Evolutionary conservation across 2,113 vertebrate genomes (phyloP).

Genomic region (Thymallus thymallus): DNA sequence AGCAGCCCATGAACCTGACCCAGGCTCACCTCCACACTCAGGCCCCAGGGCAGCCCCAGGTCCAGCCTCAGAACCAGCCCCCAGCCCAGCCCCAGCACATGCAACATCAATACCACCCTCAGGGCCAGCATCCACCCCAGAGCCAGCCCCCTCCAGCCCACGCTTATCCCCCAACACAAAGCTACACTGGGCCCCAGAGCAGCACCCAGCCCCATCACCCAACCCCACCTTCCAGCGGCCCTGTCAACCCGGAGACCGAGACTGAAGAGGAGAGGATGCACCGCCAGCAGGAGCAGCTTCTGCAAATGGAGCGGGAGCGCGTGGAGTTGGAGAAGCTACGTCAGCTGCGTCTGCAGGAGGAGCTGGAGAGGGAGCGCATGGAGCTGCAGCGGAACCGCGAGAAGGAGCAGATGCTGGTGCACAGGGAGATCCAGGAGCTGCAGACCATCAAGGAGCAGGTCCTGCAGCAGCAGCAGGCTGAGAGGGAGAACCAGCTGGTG

Average conservation of each 20-base stretch:
- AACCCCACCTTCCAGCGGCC: slow-evolving; percentile 32
- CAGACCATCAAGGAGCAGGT: slow-evolving; percentile 98
- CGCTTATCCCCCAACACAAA: slow-evolving; percentile 42
- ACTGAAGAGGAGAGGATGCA: slow-evolving; percentile 84
- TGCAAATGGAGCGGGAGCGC: slow-evolving; percentile 91
- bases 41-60: slow-evolving; percentile 47
- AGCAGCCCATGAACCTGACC: slow-evolving; percentile 73
- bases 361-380: slow-evolving; percentile 88
- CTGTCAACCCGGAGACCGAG: slow-evolving; percentile 80
- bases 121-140: slow-evolving; percentile 49
- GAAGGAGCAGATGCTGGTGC: slow-evolving; percentile 94
- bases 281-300: slow-evolving; percentile 91
- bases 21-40: slow-evolving; percentile 66
- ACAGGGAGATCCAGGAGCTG: slow-evolving; percentile 93
- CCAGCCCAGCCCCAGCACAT: slow-evolving; percentile 52
- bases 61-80: slow-evolving; percentile 30
- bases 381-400: slow-evolving; percentile 93
- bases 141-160: slow-evolving; percentile 44
- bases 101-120: slow-evolving; percentile 25
- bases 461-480: slow-evolving; percentile 93
- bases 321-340: slow-evolving; percentile 94
- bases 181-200: slow-evolving; percentile 40
- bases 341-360: slow-evolving; percentile 92
- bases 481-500: slow-evolving; percentile 90
- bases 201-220: slow-evolving; percentile 40